phyloP scores from a whole-genome alignment of 2,888 invertebrate genomes.

The Eueremaeus valkanovi region DNA sequence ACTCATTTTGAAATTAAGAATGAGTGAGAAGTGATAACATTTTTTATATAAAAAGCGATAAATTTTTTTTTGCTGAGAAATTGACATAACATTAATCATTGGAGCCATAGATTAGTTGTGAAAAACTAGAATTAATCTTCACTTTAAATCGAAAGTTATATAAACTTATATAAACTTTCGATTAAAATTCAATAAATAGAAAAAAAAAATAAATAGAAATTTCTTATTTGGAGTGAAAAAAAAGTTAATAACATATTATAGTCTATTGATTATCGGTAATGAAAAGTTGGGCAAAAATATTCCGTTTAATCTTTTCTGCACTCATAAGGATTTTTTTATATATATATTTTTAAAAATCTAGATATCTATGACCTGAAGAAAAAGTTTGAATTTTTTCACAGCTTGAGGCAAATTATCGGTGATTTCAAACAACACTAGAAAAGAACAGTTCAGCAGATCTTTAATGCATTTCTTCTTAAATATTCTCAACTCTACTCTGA shows the following conservation, averaged over 20 bases:
- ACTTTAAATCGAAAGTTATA: not conserved
- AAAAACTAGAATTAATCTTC: not conserved
- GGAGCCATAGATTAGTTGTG: not conserved
- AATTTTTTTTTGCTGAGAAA: not conserved
- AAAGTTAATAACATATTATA: too few species aligned
- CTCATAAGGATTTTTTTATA: not conserved
- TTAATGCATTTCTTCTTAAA: too few species aligned
- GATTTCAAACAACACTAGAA: not conserved
- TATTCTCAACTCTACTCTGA: too few species aligned
- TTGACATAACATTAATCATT: slow-evolving; percentile 12
- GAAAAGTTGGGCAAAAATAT: too few species aligned
- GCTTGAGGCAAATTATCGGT: not conserved
- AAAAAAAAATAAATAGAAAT: not conserved
- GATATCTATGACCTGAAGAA: not conserved
- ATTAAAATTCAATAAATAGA: not conserved
- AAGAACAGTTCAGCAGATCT: not conserved
- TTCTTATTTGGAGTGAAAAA: too few species aligned
- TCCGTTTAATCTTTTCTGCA: not conserved
- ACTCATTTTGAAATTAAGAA: slow-evolving; percentile 3
- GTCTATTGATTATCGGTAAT: not conserved
- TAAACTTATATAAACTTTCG: not conserved
- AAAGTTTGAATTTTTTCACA: not conserved
- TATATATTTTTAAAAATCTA: not conserved
- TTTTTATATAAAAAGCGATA: slow-evolving; percentile 12
- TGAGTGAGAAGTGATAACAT: slow-evolving; percentile 19